Conservation (phyloP, 2,888 invertebrate genomes). For the Meganola albula region DNA sequence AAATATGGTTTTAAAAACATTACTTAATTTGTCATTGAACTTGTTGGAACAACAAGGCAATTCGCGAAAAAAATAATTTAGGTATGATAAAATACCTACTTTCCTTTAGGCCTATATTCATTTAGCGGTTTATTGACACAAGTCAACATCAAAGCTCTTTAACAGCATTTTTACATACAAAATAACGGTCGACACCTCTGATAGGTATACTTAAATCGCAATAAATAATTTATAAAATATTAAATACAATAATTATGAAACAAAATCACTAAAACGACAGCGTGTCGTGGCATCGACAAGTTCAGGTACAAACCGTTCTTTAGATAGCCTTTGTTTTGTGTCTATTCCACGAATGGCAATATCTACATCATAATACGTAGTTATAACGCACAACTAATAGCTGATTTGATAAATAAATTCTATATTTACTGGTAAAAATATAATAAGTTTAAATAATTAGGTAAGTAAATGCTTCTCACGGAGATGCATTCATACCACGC, state of each 20-base stretch:
- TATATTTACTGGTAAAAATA: conserved; percentile 61
- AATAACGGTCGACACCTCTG: conserved; percentile 10
- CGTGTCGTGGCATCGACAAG: conserved; percentile 27
- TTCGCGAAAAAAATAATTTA: no score
- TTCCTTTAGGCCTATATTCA: conserved; percentile 25
- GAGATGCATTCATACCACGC: conserved; percentile 18
- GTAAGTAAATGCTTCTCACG: conserved; percentile 52
- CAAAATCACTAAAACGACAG: conserved; percentile 28
- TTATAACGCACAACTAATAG: conserved; percentile 58
- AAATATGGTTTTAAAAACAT: no score
- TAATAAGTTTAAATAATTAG: conserved; percentile 49
- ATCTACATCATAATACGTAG: conserved; percentile 52
- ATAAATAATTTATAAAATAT: conserved; percentile 33
- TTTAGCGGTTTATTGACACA: background rate
- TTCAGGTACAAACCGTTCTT: conserved; percentile 56
- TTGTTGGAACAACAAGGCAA: no score
- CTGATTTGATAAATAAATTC: conserved; percentile 71
- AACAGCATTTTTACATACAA: conserved; percentile 32
- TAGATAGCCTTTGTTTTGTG: conserved; percentile 33
- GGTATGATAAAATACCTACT: no score
- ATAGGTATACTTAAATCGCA: no score
- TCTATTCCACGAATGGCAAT: conserved; percentile 40
- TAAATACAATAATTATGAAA: conserved; percentile 28
- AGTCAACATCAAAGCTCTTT: conserved; percentile 10
- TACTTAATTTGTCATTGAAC: no score